Percentiles rank a stretch among this genome's conserved stretches.
phyloP scores from a whole-genome alignment of 2,888 invertebrate genomes.

The Leuctra nigra region DNA sequence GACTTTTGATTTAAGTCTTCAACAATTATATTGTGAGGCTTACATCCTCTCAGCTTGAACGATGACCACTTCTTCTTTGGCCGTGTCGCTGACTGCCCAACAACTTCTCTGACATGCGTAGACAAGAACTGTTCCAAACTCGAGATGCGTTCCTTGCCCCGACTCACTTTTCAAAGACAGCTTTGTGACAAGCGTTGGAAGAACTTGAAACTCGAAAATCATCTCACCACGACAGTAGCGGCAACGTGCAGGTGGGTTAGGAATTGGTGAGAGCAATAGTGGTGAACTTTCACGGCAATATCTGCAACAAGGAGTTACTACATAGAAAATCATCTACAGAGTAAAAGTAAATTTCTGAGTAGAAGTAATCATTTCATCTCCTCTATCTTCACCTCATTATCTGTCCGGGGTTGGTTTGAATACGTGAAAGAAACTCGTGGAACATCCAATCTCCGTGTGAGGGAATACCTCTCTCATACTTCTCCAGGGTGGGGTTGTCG shows the following conservation, averaged over 20 bases:
- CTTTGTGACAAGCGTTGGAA: constrained; percentile 71
- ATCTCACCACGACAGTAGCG: constrained; percentile 63
- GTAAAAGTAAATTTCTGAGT: background rate
- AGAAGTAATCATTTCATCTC: background rate
- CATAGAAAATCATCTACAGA: background rate
- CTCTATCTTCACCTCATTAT: constrained; percentile 62
- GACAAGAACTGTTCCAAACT: constrained; percentile 80
- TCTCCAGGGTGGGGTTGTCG: constrained; percentile 48
- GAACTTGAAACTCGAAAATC: constrained; percentile 75
- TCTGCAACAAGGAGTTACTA: too few relatives aligned
- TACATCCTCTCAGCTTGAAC: constrained; percentile 63
- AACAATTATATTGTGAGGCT: too few relatives aligned
- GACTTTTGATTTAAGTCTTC: too few relatives aligned
- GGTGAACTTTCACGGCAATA: constrained; percentile 67
- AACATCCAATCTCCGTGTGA: constrained; percentile 78
- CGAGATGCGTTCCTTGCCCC: constrained; percentile 45
- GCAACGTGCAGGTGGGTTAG: constrained; percentile 48
- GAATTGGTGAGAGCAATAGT: constrained; percentile 60
- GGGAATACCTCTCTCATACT: constrained; percentile 72
- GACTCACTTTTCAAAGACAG: constrained; percentile 45
- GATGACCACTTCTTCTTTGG: constrained; percentile 62
- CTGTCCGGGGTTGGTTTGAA: constrained; percentile 73
- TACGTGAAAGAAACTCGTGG: constrained; percentile 66
- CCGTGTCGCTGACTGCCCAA: constrained; percentile 64
- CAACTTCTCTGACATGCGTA: constrained; percentile 81